Evolutionary conservation across 2,888 invertebrate species (phyloP), one percentile per base, ranked within the genome.

Genomic region (Caenorhabditis angaria): DNA sequence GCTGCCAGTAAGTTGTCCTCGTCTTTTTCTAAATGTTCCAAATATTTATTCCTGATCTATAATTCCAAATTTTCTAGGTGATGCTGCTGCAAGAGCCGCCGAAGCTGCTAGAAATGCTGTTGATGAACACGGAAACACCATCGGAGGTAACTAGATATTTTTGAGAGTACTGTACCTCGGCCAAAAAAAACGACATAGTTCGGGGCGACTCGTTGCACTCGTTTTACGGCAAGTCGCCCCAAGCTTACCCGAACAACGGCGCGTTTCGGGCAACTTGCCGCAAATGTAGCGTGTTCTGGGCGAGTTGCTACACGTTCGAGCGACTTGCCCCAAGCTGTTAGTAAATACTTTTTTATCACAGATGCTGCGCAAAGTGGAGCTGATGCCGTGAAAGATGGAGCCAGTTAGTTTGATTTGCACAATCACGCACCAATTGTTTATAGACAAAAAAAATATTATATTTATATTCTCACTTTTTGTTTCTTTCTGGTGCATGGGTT

Each of bases 311-410:
- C 60, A n/a, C 60, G 65, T 48, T 59, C 60, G 18, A 60, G 65
- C 48, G 14, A 65, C 22, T 24, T 64, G 5, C 35, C 22, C 18
- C 35, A 35, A 27, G 50, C 48, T 48, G 55, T 47, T 24, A 62
- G 55, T 55, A 29, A 51, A 53, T 27, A 22, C 28, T 32, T 1
- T n/a, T n/a, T 35, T 20, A 12, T 64, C 64, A 14, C 68, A 69
- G 69, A 64, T 28, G 51, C 64, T 8, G 60, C 60, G 3, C 62
- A 56, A 25, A 50, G 61, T 12, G 70, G 70, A 59, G 70, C 61
- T 14, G 62, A 57, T 28, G 54, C 41, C 4, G 54, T 68, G 14
- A 64, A 35, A 1, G 71, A 67, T 41, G 70, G 66, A 70, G 70
- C 70, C 18, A 70, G 70, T 70, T n/a, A 70, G 70, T 64, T 56